Evolutionary conservation across 2,888 invertebrate species (phyloP).

Genomic region (Aelia acuminata): DNA sequence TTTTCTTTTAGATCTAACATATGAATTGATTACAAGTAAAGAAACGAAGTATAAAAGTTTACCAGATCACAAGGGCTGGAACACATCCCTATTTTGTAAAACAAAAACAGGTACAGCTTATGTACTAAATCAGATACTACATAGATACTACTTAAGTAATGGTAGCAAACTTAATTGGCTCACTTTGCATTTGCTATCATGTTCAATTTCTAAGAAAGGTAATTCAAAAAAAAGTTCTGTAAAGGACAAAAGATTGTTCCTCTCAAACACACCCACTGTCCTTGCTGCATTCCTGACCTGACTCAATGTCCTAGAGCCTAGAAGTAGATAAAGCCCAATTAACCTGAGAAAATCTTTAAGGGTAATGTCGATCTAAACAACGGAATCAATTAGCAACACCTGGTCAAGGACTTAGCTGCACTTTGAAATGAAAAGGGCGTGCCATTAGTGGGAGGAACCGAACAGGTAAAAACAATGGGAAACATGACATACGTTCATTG

Average conservation of each 20-base stretch:
- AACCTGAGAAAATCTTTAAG: not conserved
- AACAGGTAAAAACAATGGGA: no score
- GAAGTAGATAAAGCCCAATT: not conserved
- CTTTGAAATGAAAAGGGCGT: not conserved
- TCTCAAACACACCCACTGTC: not conserved
- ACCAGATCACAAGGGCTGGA: no score
- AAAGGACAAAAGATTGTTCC: conserved; percentile 6
- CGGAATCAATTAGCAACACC: not conserved
- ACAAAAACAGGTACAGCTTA: no score
- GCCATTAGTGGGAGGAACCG: not conserved
- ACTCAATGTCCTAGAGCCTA: no score
- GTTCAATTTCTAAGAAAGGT: not conserved
- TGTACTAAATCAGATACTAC: no score
- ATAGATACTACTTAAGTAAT: no score
- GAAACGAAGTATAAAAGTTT: no score
- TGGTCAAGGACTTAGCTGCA: not conserved
- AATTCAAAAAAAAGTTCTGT: not conserved
- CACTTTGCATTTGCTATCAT: not conserved
- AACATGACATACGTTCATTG: no score
- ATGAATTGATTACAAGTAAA: no score
- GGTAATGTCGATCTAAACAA: not conserved
- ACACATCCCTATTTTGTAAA: no score
- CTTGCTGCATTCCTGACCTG: not conserved
- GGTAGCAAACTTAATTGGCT: not conserved
- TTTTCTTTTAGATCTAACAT: no score